Base-by-base conservation (phyloP, 2,113 vertebrate genomes). In the Galemys pyrenaicus region DNA sequence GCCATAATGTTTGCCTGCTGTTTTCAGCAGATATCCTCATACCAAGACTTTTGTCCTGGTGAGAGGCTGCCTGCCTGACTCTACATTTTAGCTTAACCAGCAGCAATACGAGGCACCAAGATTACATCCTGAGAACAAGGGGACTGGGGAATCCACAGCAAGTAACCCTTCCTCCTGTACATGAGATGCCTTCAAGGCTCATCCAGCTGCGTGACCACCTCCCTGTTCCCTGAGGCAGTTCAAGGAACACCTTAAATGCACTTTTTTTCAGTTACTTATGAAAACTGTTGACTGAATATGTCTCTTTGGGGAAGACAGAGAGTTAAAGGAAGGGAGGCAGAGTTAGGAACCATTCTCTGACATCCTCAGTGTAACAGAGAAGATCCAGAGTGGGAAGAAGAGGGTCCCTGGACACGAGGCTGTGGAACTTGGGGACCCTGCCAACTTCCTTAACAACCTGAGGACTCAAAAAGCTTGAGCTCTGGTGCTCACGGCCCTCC, bases 241-340 rank as follows among this genome's bases (percentile, higher is more conserved):
- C 54, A 26, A 30, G 35, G 56, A 85, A 60, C 15, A 46, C 32
- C 86, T 37, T 62, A n/a, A 80, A 49, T 80, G 56, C 28, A 30
- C 35, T 68, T 82, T 39, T 60, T 8, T 6, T 17, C 44, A 77
- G 11, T 83, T 71, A 80, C 28, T 84, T 65, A 54, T 26, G 13
- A 92, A 74, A 95, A n/a, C 67, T 87, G 44, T 70, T 77, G 85
- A 28, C 65, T 5, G 2, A 83, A 64, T 28, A 80, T 80, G 77
- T 51, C 11, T 32, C 81, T 93, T 92, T 93, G 32, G 71, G 92
- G 68, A 73, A 71, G 35, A 71, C 11, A 92, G 70, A 70, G 24
- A 79, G 35, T 92, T 73, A 88, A 90, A 93, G 44, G 44, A 70
- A 88, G 32, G 44, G 41, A 87, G 71, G 54, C 41, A 28, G 65